Evolutionary conservation across 2,888 invertebrate genomes (phyloP).

Genomic region (Caenorhabditis imperialis): DNA sequence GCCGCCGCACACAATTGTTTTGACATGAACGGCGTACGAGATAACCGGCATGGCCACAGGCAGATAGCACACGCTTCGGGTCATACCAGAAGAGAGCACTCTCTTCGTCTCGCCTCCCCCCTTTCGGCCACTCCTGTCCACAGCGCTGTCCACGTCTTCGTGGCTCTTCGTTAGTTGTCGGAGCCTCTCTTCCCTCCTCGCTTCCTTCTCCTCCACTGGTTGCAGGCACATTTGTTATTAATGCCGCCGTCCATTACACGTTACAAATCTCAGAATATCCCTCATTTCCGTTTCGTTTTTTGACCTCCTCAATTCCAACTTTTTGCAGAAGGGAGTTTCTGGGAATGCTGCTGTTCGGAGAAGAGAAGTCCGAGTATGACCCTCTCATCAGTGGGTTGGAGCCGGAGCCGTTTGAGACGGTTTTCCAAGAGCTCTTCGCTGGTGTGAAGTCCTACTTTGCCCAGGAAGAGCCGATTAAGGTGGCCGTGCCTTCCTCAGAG

Average conservation of each 20-base stretch:
- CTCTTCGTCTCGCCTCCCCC: neutral
- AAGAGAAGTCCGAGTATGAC: conserved; percentile 20
- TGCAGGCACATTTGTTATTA: conserved; percentile 4
- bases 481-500: neutral
- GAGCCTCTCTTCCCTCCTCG: neutral
- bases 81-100: conserved; percentile 4
- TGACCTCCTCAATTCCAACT: no score
- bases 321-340: neutral
- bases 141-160: neutral
- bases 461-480: conserved; percentile 1
- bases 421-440: conserved; percentile 26
- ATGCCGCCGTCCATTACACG: no score
- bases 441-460: conserved; percentile 25
- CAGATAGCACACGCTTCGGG: conserved; percentile 35
- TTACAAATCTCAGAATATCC: no score
- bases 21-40: conserved; percentile 46
- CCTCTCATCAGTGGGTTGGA: conserved; percentile 39
- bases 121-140: neutral
- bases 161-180: conserved; percentile 3
- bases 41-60: conserved; percentile 16
- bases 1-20: conserved; percentile 43
- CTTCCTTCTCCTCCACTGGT: conserved; percentile 1
- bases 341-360: no score
- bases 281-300: no score
- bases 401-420: conserved; percentile 25